Percentiles rank a stretch among this genome's conserved stretches.
phyloP scores from a whole-genome alignment of 2,113 vertebrate species.

The Salvator merianae region DNA sequence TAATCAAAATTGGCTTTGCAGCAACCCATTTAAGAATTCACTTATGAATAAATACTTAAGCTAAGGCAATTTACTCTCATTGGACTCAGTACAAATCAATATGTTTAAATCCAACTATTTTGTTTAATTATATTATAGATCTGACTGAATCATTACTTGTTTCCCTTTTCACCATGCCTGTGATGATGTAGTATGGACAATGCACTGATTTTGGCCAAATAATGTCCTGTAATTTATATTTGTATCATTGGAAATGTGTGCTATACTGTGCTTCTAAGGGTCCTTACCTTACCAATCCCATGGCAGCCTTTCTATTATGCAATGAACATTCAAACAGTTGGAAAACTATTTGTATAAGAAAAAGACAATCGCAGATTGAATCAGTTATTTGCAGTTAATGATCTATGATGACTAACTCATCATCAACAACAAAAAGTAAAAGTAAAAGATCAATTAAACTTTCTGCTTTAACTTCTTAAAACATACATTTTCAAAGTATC shows the following conservation, averaged over 20 bases:
- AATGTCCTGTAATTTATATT: not conserved
- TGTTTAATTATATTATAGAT: not conserved
- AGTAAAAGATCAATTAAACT: constrained; percentile 18
- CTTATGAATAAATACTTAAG: not conserved
- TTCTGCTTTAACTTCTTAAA: constrained; percentile 25
- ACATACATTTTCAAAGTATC: constrained; percentile 35
- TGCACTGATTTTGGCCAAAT: not conserved
- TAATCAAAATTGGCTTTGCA: not conserved
- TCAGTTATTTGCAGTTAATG: constrained; percentile 6
- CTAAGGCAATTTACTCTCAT: not conserved
- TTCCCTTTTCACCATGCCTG: not conserved
- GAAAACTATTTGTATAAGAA: not conserved
- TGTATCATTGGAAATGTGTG: not conserved
- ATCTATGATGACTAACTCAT: constrained; percentile 11
- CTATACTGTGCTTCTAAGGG: not conserved
- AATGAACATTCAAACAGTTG: not conserved
- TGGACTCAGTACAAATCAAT: not conserved
- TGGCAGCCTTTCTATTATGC: constrained; percentile 4
- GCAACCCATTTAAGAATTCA: not conserved
- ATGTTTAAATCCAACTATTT: not conserved
- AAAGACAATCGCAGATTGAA: constrained; percentile 36
- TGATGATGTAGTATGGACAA: not conserved
- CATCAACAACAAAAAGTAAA: constrained; percentile 16
- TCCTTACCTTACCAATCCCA: not conserved
- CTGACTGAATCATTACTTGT: not conserved